A percentile compares a stretch with the other conserved stretches of the same genome.
Evolutionary conservation across 1,140 invertebrate species (phyloP).

Genomic region (Aleiodes sp.): DNA sequence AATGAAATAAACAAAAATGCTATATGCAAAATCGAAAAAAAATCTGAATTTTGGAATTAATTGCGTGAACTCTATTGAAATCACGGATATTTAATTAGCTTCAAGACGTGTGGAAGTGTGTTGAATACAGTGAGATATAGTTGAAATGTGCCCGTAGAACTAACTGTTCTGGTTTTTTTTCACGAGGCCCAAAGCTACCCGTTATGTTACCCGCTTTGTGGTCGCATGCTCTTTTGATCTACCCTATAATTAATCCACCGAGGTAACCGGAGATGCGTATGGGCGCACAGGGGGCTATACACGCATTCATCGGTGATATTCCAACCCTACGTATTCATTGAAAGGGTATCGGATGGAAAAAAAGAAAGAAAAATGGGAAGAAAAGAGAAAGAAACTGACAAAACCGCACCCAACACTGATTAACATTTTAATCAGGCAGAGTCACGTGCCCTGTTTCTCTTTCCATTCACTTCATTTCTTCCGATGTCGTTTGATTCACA

Average conservation of each 20-base stretch:
- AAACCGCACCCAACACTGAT: slow-evolving; percentile 48
- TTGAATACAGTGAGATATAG: background rate
- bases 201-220: slow-evolving; percentile 61
- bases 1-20: too few species aligned
- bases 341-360: slow-evolving; percentile 59
- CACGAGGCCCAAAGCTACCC: slow-evolving; percentile 47
- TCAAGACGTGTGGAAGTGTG: too few species aligned
- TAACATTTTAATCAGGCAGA: slow-evolving; percentile 63
- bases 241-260: slow-evolving; percentile 64
- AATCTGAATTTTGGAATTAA: too few species aligned
- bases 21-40: too few species aligned
- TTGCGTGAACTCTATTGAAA: too few species aligned
- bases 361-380: slow-evolving; percentile 23
- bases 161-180: slow-evolving; percentile 37
- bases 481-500: background rate
- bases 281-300: slow-evolving; percentile 51
- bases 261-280: slow-evolving; percentile 64
- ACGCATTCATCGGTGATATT: slow-evolving; percentile 55
- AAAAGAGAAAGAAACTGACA: background rate
- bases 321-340: slow-evolving; percentile 54
- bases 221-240: slow-evolving; percentile 63
- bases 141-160: background rate
- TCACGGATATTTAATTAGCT: too few species aligned
- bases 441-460: slow-evolving; percentile 53
- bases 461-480: slow-evolving; percentile 2